phyloP scores from a whole-genome alignment of 2,113 vertebrate genomes.

The Channa argus region DNA sequence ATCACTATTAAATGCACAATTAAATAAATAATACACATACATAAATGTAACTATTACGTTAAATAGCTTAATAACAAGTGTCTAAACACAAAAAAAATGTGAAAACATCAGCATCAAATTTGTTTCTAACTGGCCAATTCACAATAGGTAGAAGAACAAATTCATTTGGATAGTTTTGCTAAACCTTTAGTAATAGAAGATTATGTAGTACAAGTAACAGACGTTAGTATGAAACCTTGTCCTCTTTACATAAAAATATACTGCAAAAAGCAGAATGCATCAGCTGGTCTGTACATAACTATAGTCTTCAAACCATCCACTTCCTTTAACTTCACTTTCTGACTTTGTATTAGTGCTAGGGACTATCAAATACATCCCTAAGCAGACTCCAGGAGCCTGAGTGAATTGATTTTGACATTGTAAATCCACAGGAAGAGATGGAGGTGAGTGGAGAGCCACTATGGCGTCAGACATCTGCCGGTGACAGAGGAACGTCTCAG shows the following conservation, averaged over 20 bases:
- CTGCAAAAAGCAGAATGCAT: slow-evolving; percentile 2
- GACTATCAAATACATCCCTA: slow-evolving; percentile 27
- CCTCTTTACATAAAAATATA: neutral
- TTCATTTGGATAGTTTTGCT: neutral
- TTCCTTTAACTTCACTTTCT: slow-evolving; percentile 34
- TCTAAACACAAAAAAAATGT: too few relatives aligned
- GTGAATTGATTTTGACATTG: slow-evolving; percentile 68
- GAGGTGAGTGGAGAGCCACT: slow-evolving; percentile 45
- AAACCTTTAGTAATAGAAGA: too few relatives aligned
- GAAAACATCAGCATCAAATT: too few relatives aligned
- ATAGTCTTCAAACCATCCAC: neutral
- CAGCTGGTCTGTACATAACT: slow-evolving; percentile 9
- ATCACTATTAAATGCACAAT: too few relatives aligned
- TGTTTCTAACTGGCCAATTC: neutral
- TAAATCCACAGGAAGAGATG: slow-evolving; percentile 66
- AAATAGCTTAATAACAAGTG: too few relatives aligned
- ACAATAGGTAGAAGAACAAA: neutral
- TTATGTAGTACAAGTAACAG: too few relatives aligned
- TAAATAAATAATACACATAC: too few relatives aligned
- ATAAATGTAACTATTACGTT: too few relatives aligned
- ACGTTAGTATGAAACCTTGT: too few relatives aligned
- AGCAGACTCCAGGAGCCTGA: slow-evolving; percentile 39
- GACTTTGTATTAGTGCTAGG: slow-evolving; percentile 21
- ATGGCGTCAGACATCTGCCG: slow-evolving; percentile 68
- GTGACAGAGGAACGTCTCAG: slow-evolving; percentile 68